Conservation (phyloP, 1,140 invertebrate species). For the Hycleus phaleratus region DNA sequence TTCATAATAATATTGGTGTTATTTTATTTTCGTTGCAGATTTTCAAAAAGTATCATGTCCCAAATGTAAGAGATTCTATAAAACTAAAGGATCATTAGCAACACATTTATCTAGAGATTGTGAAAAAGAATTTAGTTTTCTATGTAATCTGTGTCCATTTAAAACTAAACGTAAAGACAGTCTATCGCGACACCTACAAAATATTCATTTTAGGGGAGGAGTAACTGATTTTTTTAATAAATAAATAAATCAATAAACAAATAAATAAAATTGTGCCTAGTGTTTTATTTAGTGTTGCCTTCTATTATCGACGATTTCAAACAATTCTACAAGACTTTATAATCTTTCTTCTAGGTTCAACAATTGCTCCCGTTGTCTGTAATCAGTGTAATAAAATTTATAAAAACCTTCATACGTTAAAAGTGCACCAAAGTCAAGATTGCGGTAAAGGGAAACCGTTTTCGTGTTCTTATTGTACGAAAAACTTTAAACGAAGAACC, state of each 20-base stretch:
- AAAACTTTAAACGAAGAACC: slow-evolving; percentile 17
- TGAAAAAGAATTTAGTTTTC: slow-evolving; percentile 19
- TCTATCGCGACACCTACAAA: too few species aligned
- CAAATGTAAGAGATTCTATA: slow-evolving; percentile 20
- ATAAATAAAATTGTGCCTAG: too few species aligned
- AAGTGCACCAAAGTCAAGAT: slow-evolving; percentile 19
- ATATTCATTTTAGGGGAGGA: too few species aligned
- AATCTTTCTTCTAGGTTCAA: background rate
- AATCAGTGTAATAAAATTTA: slow-evolving; percentile 18
- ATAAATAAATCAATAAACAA: too few species aligned
- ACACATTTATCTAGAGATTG: slow-evolving; percentile 25
- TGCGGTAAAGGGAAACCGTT: slow-evolving; percentile 22
- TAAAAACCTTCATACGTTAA: slow-evolving; percentile 21
- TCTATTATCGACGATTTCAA: too few species aligned
- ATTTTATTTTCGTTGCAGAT: slow-evolving; percentile 4
- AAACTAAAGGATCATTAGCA: slow-evolving; percentile 23
- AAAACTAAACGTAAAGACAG: too few species aligned
- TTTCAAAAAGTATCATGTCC: slow-evolving; percentile 5
- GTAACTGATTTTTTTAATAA: too few species aligned
- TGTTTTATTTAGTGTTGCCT: too few species aligned
- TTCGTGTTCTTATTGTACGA: slow-evolving; percentile 15
- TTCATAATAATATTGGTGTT: background rate
- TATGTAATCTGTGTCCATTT: slow-evolving; percentile 16
- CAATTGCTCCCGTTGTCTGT: slow-evolving; percentile 3
- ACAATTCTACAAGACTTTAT: too few species aligned